Evolutionary conservation across 2,113 vertebrate genomes (phyloP), one percentile per base, ranked within the genome.

Genomic region (Hypomesus transpacificus): DNA sequence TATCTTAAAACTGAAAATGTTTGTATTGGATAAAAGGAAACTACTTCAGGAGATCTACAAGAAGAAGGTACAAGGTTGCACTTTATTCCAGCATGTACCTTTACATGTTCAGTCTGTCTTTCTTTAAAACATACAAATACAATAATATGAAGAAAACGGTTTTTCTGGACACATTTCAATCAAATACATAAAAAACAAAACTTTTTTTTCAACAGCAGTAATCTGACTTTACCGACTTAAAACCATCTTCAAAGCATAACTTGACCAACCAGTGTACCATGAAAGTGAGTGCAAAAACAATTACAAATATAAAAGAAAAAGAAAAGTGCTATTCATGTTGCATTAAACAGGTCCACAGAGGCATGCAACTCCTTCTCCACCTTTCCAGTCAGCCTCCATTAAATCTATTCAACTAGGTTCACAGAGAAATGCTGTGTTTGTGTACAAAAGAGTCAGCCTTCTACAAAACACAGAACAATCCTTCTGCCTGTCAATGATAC

Each of bases 121-220:
- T 20, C 24, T 79, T 84, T 70, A 78, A 85, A 90, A 89, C 77
- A 82, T 77, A 88, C 57, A 87, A 84, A 81, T 73, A 80, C 14
- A 24, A 68, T 24, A n/a, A 78, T 9, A 1, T 63, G 34, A 76
- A 76, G 75, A 86, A 79, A 5, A 46, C 7, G 11, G 7, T 46
- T 46, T 46, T 46, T 46, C 39, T 24, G 24, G 28, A 63, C n/a
- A 28, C 28, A 3, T 20, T 28, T 63, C 61, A 63, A 3, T 56
- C 16, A 18, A 63, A 63, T 18, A 63, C 6, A 31, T 26, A 63
- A 63, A 9, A 14, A 61, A 61, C 22, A 28, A n/a, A 63, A 7
- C 18, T 16, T 17, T 26, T 17, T 26, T 31, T 7, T 14, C 13
- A 63, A 31, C 61, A 63, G 3, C 16, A 63, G 31, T 18, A 63